Percentiles rank a stretch among this genome's conserved stretches.
These are phyloP conservation scores for Euthynnus affinis DNA, from an alignment of 2,797 vertebrate genomes.

Conservation along the genomic window DNA sequence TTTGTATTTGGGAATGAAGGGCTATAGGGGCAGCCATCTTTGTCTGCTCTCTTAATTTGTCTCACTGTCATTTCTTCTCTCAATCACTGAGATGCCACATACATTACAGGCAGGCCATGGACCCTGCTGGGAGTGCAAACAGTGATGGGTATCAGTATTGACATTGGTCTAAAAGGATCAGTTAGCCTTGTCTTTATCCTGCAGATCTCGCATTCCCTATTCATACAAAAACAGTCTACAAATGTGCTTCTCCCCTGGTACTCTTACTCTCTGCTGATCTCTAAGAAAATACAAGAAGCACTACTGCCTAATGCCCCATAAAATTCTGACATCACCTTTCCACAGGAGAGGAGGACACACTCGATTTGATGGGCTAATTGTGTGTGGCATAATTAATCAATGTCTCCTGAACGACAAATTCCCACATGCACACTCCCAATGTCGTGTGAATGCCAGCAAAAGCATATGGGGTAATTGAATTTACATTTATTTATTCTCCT, in stretches of 20 bases:
- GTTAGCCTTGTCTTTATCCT: conserved; percentile 74
- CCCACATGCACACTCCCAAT: conserved; percentile 70
- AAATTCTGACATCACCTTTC: conserved; percentile 87
- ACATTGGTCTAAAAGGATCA: conserved; percentile 81
- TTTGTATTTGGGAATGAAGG: conserved; percentile 67
- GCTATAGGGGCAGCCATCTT: conserved; percentile 51
- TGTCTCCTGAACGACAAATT: conserved; percentile 84
- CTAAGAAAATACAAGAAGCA: conserved; percentile 77
- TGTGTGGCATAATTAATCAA: conserved; percentile 89
- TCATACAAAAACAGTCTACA: conserved; percentile 70
- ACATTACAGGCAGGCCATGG: conserved; percentile 68
- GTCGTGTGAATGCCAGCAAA: conserved; percentile 69
- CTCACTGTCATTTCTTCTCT: conserved; percentile 77
- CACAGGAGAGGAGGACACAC: conserved; percentile 86
- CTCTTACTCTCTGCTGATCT: conserved; percentile 68
- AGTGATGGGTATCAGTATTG: conserved; percentile 82
- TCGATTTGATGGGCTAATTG: conserved; percentile 89
- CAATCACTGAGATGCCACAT: conserved; percentile 73
- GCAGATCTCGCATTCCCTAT: conserved; percentile 53
- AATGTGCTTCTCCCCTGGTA: conserved; percentile 49
- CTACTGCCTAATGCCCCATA: conserved; percentile 83
- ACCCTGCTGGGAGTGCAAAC: conserved; percentile 76
- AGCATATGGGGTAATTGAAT: conserved; percentile 74
- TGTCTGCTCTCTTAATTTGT: conserved; percentile 67
- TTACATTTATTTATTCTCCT: conserved; percentile 77